These are phyloP conservation scores for Chrysolina oricalcia DNA, from an alignment of 2,888 invertebrate species.

Conservation along the genomic window DNA sequence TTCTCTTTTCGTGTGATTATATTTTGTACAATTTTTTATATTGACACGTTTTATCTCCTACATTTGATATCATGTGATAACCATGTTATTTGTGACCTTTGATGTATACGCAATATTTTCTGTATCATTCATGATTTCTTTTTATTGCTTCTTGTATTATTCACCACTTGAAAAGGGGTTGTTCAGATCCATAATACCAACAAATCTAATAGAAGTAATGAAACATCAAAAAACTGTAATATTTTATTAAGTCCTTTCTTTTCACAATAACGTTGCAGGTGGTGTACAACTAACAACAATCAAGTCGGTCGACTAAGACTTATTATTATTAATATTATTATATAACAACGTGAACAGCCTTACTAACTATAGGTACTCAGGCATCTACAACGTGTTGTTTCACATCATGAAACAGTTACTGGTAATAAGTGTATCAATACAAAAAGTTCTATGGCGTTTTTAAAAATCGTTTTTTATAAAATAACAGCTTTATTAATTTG, in stretches of 20 bases:
- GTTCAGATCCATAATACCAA: not conserved
- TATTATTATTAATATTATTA: slow-evolving; percentile 65
- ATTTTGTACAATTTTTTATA: too few relatives aligned
- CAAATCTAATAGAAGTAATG: slow-evolving; percentile 20
- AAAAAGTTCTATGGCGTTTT: slow-evolving; percentile 61
- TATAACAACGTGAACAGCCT: slow-evolving; percentile 74
- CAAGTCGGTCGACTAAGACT: slow-evolving; percentile 68
- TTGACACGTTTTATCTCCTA: too few relatives aligned
- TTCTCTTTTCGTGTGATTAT: too few relatives aligned
- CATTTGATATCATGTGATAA: too few relatives aligned
- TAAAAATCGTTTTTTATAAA: slow-evolving; percentile 49
- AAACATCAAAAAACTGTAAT: slow-evolving; percentile 67
- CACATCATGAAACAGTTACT: slow-evolving; percentile 69
- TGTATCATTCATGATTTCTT: too few relatives aligned
- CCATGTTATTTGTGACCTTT: too few relatives aligned
- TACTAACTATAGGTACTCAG: slow-evolving; percentile 72
- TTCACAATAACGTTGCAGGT: slow-evolving; percentile 71
- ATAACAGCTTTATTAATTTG: slow-evolving; percentile 40
- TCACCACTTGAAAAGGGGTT: not conserved
- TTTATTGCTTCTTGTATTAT: too few relatives aligned
- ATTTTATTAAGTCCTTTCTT: slow-evolving; percentile 71
- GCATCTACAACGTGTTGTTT: slow-evolving; percentile 70
- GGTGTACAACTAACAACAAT: slow-evolving; percentile 71
- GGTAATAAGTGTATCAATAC: slow-evolving; percentile 71
- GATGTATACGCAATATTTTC: too few relatives aligned